Evolutionary conservation across 2,888 invertebrate genomes (phyloP).

Genomic region (Callinectes sapidus): DNA sequence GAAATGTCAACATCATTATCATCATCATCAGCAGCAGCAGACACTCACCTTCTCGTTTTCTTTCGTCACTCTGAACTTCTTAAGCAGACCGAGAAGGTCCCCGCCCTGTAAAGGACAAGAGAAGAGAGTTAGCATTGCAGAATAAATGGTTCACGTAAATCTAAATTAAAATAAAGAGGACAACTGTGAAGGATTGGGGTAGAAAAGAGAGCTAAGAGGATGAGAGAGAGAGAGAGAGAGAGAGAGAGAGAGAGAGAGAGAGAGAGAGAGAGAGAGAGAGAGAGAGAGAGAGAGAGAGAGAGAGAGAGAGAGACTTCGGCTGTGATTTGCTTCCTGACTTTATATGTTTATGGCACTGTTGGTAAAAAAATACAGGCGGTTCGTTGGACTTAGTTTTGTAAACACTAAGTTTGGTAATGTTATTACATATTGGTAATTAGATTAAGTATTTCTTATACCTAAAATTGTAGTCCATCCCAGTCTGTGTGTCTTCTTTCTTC

Average conservation of each 20-base stretch:
- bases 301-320: neutral
- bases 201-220: neutral
- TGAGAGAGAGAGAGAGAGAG: slow-evolving; percentile 8
- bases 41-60: slow-evolving; percentile 68
- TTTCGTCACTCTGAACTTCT: slow-evolving; percentile 72
- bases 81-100: slow-evolving; percentile 64
- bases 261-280: slow-evolving; percentile 37
- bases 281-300: slow-evolving; percentile 37
- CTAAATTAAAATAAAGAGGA: neutral
- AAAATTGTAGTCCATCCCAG: too few relatives aligned
- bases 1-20: slow-evolving; percentile 14
- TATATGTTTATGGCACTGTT: too few relatives aligned
- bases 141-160: neutral
- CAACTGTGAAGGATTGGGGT: neutral
- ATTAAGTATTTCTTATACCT: too few relatives aligned
- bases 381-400: too few relatives aligned
- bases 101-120: slow-evolving; percentile 60
- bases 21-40: neutral
- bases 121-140: neutral
- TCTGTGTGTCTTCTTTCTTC: too few relatives aligned
- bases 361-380: too few relatives aligned
- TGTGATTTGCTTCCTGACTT: too few relatives aligned
- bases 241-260: slow-evolving; percentile 30
- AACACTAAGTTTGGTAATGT: neutral
- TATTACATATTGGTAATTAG: too few relatives aligned